These are phyloP conservation scores for Hirtodrosophila histrioides DNA, from an alignment of 2,888 invertebrate species.

Conservation along the genomic window DNA sequence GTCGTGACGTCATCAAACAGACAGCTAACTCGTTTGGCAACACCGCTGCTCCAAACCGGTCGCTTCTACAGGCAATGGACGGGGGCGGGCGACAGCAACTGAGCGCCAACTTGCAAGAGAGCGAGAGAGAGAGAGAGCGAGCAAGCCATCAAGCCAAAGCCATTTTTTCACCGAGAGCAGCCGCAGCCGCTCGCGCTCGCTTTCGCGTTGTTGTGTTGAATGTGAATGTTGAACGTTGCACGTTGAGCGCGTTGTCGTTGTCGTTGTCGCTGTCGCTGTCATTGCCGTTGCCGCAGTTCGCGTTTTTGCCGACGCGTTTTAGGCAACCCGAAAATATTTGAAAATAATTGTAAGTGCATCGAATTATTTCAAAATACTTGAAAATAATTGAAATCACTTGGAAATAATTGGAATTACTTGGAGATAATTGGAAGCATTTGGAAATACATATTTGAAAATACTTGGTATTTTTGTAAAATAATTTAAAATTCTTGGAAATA, in stretches of 20 bases:
- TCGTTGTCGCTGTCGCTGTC: constrained; percentile 34
- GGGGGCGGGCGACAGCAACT: constrained; percentile 1
- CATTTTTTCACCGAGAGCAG: constrained; percentile 35
- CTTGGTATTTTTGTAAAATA: no score
- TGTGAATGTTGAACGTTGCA: constrained; percentile 65
- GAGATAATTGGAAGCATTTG: no score
- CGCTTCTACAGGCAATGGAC: not conserved
- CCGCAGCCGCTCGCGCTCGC: constrained; percentile 10
- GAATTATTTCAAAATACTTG: not conserved
- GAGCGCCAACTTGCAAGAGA: constrained; percentile 1
- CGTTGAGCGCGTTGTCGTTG: constrained; percentile 41
- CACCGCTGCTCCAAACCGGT: constrained; percentile 57
- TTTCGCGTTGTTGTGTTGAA: constrained; percentile 63
- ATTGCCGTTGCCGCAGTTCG: constrained; percentile 47
- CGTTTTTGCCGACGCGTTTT: constrained; percentile 82
- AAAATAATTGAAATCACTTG: not conserved
- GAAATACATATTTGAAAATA: no score
- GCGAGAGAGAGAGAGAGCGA: constrained; percentile 10
- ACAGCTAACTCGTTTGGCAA: constrained; percentile 58
- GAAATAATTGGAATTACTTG: not conserved
- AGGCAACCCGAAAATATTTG: constrained; percentile 14
- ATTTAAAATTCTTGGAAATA: no score
- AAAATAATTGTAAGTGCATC: not conserved
- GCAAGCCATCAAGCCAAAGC: constrained; percentile 21
- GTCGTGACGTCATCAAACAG: constrained; percentile 71